Conservation (phyloP, 2,888 invertebrate species). For the Leptopterna dolabrata region DNA sequence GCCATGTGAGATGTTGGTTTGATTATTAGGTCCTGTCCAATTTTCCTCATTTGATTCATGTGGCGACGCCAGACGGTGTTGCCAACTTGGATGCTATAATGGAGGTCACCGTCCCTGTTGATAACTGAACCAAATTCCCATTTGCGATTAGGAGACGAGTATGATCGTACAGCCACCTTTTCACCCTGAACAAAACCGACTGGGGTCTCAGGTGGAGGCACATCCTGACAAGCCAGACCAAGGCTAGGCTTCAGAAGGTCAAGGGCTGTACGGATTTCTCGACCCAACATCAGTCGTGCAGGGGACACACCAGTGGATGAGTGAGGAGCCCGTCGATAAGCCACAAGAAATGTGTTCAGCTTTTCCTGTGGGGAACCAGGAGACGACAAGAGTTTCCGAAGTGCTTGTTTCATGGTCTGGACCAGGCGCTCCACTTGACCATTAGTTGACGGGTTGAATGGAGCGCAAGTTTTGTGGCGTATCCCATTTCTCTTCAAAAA, state of each 20-base stretch:
- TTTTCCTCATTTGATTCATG: slow-evolving; percentile 1
- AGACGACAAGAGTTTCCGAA: neutral
- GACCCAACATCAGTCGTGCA: slow-evolving; percentile 38
- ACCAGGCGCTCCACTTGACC: slow-evolving; percentile 24
- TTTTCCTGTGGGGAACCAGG: neutral
- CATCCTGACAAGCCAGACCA: neutral
- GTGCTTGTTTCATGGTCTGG: slow-evolving; percentile 6
- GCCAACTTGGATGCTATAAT: neutral
- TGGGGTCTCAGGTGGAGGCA: neutral
- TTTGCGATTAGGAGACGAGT: neutral
- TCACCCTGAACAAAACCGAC: neutral
- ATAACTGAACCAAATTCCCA: slow-evolving; percentile 3
- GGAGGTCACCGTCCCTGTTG: slow-evolving; percentile 9
- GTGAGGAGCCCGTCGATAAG: slow-evolving; percentile 34
- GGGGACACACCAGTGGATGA: slow-evolving; percentile 4
- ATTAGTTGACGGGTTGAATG: slow-evolving; percentile 21
- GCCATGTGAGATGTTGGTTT: neutral
- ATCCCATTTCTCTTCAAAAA: neutral
- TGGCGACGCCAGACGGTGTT: neutral
- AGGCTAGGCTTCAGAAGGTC: slow-evolving; percentile 36
- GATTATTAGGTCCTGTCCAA: neutral
- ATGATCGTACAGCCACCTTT: neutral
- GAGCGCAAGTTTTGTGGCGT: slow-evolving; percentile 3
- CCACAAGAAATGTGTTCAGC: slow-evolving; percentile 16
- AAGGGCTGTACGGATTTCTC: slow-evolving; percentile 12